Evolutionary conservation across 2,113 vertebrate genomes (phyloP), one percentile per base, ranked within the genome.

Genomic region (Alaudala cheleensis): DNA sequence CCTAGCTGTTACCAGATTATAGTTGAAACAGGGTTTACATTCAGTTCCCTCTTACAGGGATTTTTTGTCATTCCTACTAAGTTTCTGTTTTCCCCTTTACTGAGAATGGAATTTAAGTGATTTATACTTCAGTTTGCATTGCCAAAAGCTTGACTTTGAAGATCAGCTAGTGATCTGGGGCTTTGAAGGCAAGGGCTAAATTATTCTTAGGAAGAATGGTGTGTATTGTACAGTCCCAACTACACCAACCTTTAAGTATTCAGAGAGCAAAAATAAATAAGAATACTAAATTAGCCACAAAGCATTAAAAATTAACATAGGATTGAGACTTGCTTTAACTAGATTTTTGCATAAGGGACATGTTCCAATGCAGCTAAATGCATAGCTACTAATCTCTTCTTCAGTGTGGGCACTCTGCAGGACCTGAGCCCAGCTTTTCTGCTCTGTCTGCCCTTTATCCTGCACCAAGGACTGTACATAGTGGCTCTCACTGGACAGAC

Each of bases 61-160:
- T 39, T 40, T 89, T 86, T 92, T 4, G 0, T 76, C 44, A 91
- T 74, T 86, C 81, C 40, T 44, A 44, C 23, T 6, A 72, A 67
- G 65, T 65, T 92, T 79, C 57, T 91, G n/a, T 2, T 86, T 94
- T 91, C 16, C n/a, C 28, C 49, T 79, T 81, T 65, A 40, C 53
- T 22, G 10, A 91, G 73, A 92, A 62, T n/a, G 90, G 67, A 86
- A 92, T 88, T 85, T 65, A 77, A 74, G 70, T 40, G 67, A 86
- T 90, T 93, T 90, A 70, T 69, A 58, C 70, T 83, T 83, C 58
- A 80, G 39, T 71, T 86, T 83, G 66, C 56, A 61, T 66, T 90
- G 85, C 88, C 94, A 92, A 74, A 85, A 89, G 67, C 67, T 85
- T 88, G 80, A 71, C 66, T 94, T 93, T 70, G 79, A 85, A 89